Evolutionary conservation across 1,140 invertebrate genomes (phyloP), one percentile per base, ranked within the genome.

Genomic region (Coboldia fuscipes): DNA sequence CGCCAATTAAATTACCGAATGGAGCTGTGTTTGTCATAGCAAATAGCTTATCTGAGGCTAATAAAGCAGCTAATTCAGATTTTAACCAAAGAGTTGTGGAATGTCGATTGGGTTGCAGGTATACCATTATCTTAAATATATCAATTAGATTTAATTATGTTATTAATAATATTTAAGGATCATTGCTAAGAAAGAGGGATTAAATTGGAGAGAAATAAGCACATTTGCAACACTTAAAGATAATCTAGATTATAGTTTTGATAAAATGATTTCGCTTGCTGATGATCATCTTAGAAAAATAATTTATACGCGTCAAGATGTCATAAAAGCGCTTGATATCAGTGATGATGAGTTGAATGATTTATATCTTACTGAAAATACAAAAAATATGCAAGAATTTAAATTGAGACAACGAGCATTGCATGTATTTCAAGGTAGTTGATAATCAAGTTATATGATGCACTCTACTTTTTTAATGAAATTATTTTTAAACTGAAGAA

Each of bases 51-150:
- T 75, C 75, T 0, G 72, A 79, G 46, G 71, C 81, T 40, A 97
- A 97, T 52, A 99, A 99, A 64, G 93, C 90, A 3, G 80, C 85
- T 6, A 83, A 81, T 0, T 62, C 63, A 12, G 72, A 92, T 49
- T 99, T 75, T 51, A 99, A 99, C 59, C 70, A 72, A 37, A 62
- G 96, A 37, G 92, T 97, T 8, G 74, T 80, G n/a, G 90, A 97
- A 62, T 96, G 90, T 50, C 68, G 83, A 40, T 51, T 97, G 9
- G 86, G 85, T 14, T 73, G 82, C 9, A 77, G 88, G 27, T 29
- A n/a, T 37, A 37, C 19, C 28, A 29, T 18, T 21, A 24, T 33
- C 9, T 16, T 9, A 30, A 7, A 6, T 17, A 35, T 35, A 7
- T 10, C 24, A 27, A 8, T 4, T 15, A 29, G 27, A 29, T 29